Evolutionary conservation across 2,797 vertebrate species (phyloP).

Genomic region (Spinibarbus caldwelli): DNA sequence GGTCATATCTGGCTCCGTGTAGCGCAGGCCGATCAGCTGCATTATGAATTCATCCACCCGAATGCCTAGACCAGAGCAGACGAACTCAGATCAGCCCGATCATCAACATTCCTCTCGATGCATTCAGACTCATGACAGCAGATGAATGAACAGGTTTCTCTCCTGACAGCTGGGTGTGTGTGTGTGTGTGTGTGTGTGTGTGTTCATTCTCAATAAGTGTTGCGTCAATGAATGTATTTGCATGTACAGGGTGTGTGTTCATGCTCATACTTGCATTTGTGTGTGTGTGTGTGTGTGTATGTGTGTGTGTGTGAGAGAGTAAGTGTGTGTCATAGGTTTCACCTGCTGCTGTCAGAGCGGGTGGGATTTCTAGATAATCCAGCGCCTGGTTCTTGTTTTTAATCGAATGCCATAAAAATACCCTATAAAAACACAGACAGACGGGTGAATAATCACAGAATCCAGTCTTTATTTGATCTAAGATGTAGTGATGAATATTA

Average conservation of each 20-base stretch:
- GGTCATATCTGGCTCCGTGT: conserved; percentile 77
- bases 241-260: conserved; percentile 6
- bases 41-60: conserved; percentile 74
- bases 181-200: neutral
- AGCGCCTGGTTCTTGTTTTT: conserved; percentile 70
- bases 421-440: conserved; percentile 63
- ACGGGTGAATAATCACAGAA: neutral
- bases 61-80: conserved; percentile 69
- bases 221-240: neutral
- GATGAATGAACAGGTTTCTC: conserved; percentile 28
- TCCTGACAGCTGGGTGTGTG: conserved; percentile 1
- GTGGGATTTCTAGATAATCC: conserved; percentile 71
- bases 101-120: neutral
- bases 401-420: conserved; percentile 76
- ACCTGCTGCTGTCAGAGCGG: conserved; percentile 77
- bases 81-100: conserved; percentile 18
- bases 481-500: neutral
- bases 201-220: conserved; percentile 2
- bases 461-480: neutral
- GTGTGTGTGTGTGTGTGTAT: too few relatives aligned
- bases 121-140: neutral
- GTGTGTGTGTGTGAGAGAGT: too few relatives aligned
- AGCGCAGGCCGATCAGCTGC: conserved; percentile 77
- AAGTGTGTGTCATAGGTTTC: conserved; percentile 23
- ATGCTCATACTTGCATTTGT: conserved; percentile 13